Evolutionary conservation across 2,888 invertebrate genomes (phyloP).

Genomic region (Harpalus rubripes): DNA sequence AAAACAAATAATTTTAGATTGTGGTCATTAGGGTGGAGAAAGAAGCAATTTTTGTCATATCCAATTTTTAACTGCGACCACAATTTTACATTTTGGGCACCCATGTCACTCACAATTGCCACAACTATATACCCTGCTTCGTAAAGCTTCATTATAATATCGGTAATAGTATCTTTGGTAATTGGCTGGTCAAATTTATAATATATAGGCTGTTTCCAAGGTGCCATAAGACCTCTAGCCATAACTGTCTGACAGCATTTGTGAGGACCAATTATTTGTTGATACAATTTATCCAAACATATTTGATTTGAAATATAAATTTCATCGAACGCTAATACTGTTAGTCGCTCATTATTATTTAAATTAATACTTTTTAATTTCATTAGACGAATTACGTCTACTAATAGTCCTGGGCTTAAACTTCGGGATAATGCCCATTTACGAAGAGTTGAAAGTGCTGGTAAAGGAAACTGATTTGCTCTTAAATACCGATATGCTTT

Average conservation of each 20-base stretch:
- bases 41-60: constrained; percentile 18
- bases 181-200: constrained; percentile 45
- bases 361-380: constrained; percentile 44
- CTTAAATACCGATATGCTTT: constrained; percentile 65
- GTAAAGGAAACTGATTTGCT: constrained; percentile 53
- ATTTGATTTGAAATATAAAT: constrained; percentile 58
- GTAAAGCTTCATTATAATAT: constrained; percentile 7
- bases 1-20: constrained; percentile 31
- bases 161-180: constrained; percentile 1
- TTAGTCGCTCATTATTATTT: constrained; percentile 37
- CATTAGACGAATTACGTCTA: constrained; percentile 53
- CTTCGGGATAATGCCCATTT: constrained; percentile 61
- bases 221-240: constrained; percentile 43
- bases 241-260: constrained; percentile 63
- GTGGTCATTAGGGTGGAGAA: constrained; percentile 29
- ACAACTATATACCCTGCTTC: constrained; percentile 14
- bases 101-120: constrained; percentile 35
- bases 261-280: constrained; percentile 64
- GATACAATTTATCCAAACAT: constrained; percentile 50
- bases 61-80: constrained; percentile 29
- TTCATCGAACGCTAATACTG: constrained; percentile 15
- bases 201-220: constrained; percentile 55
- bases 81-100: constrained; percentile 6
- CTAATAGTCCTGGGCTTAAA: constrained; percentile 51
- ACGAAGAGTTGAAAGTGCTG: constrained; percentile 62